A percentile compares a stretch with the other conserved stretches of the same genome.
phyloP scores from a whole-genome alignment of 2,888 invertebrate species.

The Plagiodera versicolora region DNA sequence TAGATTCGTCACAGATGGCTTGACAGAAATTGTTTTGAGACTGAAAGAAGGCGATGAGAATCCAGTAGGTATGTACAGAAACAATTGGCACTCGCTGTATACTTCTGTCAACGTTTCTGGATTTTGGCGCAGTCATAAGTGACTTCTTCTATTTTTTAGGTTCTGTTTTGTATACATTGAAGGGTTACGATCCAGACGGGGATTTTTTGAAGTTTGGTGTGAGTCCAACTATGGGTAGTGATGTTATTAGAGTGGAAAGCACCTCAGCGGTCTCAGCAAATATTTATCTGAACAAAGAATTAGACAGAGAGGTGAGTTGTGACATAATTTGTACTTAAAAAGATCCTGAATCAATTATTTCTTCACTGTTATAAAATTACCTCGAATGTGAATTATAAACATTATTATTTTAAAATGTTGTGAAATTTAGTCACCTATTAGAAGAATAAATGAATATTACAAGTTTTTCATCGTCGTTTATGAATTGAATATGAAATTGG shows the following conservation, averaged over 20 bases:
- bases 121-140: no score
- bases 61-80: conserved; percentile 70
- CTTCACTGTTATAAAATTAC: no score
- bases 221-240: conserved; percentile 76
- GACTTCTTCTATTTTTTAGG: conserved; percentile 61
- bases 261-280: conserved; percentile 81
- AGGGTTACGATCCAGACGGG: conserved; percentile 84
- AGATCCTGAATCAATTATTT: no score
- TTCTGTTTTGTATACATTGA: conserved; percentile 78
- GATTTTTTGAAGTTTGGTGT: conserved; percentile 83
- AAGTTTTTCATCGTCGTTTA: no score
- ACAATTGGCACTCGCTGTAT: no score
- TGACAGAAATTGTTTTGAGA: conserved; percentile 88
- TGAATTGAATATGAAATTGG: no score
- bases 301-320: conserved; percentile 80
- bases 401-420: no score
- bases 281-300: conserved; percentile 82
- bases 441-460: no score
- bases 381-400: no score
- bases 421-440: no score
- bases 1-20: conserved; percentile 83
- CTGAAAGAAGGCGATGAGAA: conserved; percentile 87
- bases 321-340: not conserved
- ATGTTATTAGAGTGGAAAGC: conserved; percentile 82
- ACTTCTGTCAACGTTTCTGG: no score